A percentile compares a stretch with the other conserved stretches of the same genome.
These are phyloP conservation scores for Pollenia amentaria DNA, from an alignment of 2,888 invertebrate genomes.

Conservation along the genomic window DNA sequence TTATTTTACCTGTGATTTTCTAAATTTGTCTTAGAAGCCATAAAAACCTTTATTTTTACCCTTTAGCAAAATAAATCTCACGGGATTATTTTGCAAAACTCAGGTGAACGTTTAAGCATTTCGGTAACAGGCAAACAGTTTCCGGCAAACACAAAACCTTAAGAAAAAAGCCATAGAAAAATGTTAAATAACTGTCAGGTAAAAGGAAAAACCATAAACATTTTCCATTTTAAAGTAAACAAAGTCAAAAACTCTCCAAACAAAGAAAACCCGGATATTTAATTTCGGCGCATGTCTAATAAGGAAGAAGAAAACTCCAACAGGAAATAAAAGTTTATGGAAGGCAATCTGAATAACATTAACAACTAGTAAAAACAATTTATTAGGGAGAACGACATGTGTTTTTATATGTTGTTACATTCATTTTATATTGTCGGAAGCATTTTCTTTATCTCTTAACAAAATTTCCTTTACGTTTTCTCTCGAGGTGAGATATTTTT, in stretches of 20 bases:
- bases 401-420: neutral
- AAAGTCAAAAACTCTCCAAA: neutral
- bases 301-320: neutral
- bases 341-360: neutral
- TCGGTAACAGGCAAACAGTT: conserved; percentile 38
- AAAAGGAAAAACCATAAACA: neutral
- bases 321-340: neutral
- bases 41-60: too few relatives aligned
- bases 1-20: too few relatives aligned
- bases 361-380: too few relatives aligned
- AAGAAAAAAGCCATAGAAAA: too few relatives aligned
- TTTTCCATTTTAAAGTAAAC: conserved; percentile 14
- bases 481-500: neutral
- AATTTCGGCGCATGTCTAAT: conserved; percentile 38
- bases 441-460: neutral
- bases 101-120: conserved; percentile 52
- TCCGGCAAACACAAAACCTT: neutral
- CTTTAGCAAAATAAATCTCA: neutral
- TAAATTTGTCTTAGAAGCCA: too few relatives aligned
- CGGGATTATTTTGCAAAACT: conserved; percentile 36
- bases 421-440: too few relatives aligned
- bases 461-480: neutral
- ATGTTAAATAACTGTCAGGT: neutral
- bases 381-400: neutral
- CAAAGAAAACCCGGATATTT: conserved; percentile 36